Percentiles rank a stretch among this genome's conserved stretches.
Evolutionary conservation across 2,888 invertebrate species (phyloP).

Genomic region (Clitarchus hookeri): DNA sequence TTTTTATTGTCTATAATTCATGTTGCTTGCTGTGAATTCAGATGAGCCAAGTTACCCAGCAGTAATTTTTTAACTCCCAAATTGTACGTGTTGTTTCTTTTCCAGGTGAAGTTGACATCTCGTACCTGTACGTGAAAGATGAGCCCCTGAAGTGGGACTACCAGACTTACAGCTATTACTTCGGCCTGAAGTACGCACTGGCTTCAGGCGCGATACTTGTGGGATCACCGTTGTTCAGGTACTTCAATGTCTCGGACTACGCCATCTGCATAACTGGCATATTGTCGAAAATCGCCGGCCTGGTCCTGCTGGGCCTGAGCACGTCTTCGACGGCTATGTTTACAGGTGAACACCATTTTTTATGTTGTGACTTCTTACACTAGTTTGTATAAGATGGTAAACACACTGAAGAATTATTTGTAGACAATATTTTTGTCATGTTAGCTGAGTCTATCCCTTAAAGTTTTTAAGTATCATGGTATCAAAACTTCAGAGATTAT

Average conservation of each 20-base stretch:
- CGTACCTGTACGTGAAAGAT: conserved; percentile 52
- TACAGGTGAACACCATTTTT: too few species aligned
- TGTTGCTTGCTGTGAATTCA: too few species aligned
- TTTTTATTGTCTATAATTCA: too few species aligned
- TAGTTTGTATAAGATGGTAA: too few species aligned
- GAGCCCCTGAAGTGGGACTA: conserved; percentile 52
- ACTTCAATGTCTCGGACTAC: conserved; percentile 48
- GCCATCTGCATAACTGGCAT: conserved; percentile 52
- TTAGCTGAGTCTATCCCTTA: too few species aligned
- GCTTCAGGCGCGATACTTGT: conserved; percentile 44
- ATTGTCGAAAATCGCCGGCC: conserved; percentile 50
- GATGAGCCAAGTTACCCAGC: too few species aligned
- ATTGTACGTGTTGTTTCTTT: conserved; percentile 10
- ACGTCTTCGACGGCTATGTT: too few species aligned
- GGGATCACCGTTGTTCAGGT: conserved; percentile 48
- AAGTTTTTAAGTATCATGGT: too few species aligned
- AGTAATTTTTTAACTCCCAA: background rate
- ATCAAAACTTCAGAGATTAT: too few species aligned
- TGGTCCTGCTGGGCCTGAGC: conserved; percentile 34
- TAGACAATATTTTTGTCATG: too few species aligned
- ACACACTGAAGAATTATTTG: too few species aligned
- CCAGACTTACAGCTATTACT: conserved; percentile 50
- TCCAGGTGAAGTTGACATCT: conserved; percentile 53
- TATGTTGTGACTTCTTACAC: too few species aligned
- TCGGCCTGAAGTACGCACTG: conserved; percentile 37